These are phyloP conservation scores for Meteorus cinctellus DNA, from an alignment of 2,888 invertebrate genomes.

Conservation along the genomic window DNA sequence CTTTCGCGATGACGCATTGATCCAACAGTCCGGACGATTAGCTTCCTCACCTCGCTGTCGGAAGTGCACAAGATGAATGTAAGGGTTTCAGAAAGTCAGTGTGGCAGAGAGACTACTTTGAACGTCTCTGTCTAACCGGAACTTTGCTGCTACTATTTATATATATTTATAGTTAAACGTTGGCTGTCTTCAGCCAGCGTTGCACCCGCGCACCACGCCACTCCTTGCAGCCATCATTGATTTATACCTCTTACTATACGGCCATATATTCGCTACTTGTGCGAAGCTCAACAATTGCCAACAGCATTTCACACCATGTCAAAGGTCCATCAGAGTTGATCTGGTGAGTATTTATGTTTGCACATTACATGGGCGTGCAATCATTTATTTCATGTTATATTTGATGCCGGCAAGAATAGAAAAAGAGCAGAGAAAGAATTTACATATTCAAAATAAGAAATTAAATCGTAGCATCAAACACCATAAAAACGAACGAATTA, in stretches of 20 bases:
- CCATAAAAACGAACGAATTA: background rate
- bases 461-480: background rate
- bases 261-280: constrained; percentile 47
- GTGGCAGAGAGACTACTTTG: constrained; percentile 23
- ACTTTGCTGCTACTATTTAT: constrained; percentile 32
- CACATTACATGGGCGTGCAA: background rate
- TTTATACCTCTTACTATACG: constrained; percentile 45
- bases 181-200: constrained; percentile 39
- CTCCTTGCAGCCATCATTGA: constrained; percentile 37
- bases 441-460: background rate
- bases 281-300: constrained; percentile 36
- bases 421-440: background rate
- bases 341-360: background rate
- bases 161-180: background rate
- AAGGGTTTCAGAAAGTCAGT: constrained; percentile 44
- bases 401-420: background rate
- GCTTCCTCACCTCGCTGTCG: constrained; percentile 48
- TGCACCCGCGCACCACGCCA: constrained; percentile 41
- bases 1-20: constrained; percentile 39
- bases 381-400: background rate
- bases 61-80: constrained; percentile 48
- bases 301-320: background rate
- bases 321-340: background rate
- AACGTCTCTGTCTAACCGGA: constrained; percentile 43
- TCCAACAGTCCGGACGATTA: constrained; percentile 46